Evolutionary conservation across 2,888 invertebrate species (phyloP).

Genomic region (Terebella lapidaria): DNA sequence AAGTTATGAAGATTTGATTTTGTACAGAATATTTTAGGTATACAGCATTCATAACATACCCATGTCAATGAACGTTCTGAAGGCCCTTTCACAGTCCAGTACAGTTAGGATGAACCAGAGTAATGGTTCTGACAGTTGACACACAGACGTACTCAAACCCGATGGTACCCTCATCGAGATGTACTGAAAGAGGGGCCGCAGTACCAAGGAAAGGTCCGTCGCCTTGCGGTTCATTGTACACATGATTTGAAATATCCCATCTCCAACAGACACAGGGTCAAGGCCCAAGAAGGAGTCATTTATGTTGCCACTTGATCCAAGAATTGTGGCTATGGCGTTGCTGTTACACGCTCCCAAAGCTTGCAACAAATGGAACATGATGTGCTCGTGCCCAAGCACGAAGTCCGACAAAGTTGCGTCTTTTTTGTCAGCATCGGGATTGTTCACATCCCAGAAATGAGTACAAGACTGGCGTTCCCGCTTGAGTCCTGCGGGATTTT

Average conservation of each 20-base stretch:
- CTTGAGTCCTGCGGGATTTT: neutral
- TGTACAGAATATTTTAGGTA: too few relatives aligned
- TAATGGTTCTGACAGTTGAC: constrained; percentile 76
- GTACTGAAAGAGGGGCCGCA: constrained; percentile 73
- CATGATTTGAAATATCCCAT: constrained; percentile 81
- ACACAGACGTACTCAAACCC: constrained; percentile 32
- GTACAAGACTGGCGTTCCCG: constrained; percentile 7
- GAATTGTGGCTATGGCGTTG: constrained; percentile 63
- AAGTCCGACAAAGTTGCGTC: constrained; percentile 35
- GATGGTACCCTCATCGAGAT: constrained; percentile 52
- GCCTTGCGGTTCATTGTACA: constrained; percentile 72
- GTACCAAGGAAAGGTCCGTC: constrained; percentile 69
- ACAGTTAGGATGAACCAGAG: constrained; percentile 77
- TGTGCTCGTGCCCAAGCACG: constrained; percentile 57
- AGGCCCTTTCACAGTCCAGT: constrained; percentile 70
- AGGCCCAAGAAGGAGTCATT: constrained; percentile 40
- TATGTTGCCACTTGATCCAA: constrained; percentile 28
- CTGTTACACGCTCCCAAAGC: constrained; percentile 73
- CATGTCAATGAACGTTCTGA: constrained; percentile 70
- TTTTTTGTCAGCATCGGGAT: constrained; percentile 4
- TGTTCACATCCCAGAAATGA: constrained; percentile 11
- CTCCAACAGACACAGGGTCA: constrained; percentile 71
- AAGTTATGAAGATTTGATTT: too few relatives aligned
- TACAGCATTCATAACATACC: constrained; percentile 51
- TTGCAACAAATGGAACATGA: constrained; percentile 76